Conservation (phyloP, 2,113 vertebrate species). For the Tragelaphus strepsiceros region DNA sequence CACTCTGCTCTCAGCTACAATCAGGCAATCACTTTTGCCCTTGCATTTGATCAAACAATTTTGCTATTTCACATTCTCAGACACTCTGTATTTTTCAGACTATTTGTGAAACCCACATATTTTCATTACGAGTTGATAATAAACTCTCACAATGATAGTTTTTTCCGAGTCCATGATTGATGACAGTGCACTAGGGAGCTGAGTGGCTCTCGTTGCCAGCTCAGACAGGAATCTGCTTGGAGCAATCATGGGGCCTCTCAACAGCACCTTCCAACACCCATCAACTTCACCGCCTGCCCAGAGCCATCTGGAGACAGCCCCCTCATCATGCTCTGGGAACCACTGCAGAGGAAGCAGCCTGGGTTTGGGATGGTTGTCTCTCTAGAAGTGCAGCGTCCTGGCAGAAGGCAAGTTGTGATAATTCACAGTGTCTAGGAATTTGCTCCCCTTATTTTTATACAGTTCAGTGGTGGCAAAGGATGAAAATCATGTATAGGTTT, state of each 20-base stretch:
- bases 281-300: not conserved
- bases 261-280: not conserved
- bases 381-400: not conserved
- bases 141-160: conserved; percentile 28
- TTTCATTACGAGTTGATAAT: conserved; percentile 68
- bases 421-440: not conserved
- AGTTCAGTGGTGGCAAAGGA: not conserved
- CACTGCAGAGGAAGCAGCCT: not conserved
- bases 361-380: not conserved
- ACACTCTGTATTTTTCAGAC: conserved; percentile 8
- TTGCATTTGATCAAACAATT: conserved; percentile 20
- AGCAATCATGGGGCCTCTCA: not conserved
- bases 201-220: not conserved
- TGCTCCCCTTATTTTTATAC: not conserved
- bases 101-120: conserved; percentile 51
- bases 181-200: not conserved
- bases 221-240: not conserved
- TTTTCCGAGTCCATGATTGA: conserved; percentile 54
- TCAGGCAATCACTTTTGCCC: conserved; percentile 5
- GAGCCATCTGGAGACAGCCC: not conserved
- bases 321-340: not conserved
- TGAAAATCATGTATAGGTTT: not conserved
- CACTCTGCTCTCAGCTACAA: not conserved
- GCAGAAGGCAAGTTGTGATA: not conserved
- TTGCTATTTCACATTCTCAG: conserved; percentile 24